These are phyloP conservation scores for Enteromius trimaculatus DNA, from an alignment of 2,797 vertebrate genomes.

Conservation along the genomic window DNA sequence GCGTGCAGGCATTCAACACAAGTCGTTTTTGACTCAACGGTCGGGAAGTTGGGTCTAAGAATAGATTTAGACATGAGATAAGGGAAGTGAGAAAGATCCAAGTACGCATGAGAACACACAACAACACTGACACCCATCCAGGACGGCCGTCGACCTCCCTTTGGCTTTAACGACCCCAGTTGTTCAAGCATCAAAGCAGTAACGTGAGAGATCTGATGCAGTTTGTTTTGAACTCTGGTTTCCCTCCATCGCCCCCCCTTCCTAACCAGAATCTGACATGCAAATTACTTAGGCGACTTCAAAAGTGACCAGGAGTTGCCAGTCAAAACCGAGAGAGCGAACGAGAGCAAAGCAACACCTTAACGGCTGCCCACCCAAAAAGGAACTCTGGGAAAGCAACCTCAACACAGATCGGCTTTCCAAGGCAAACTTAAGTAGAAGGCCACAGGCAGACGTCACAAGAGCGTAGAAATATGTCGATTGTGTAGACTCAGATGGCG, in stretches of 20 bases:
- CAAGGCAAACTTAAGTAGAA: conserved; percentile 56
- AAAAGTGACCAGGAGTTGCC: conserved; percentile 69
- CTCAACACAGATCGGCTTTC: conserved; percentile 64
- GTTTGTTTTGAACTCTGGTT: conserved; percentile 56
- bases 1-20: conserved; percentile 25
- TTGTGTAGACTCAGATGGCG: conserved; percentile 71
- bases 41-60: conserved; percentile 27
- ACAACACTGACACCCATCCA: conserved; percentile 48
- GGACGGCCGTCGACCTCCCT: conserved; percentile 70
- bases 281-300: conserved; percentile 72
- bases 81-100: conserved; percentile 24
- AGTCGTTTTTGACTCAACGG: conserved; percentile 32
- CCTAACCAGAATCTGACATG: conserved; percentile 66
- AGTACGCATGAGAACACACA: neutral
- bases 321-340: conserved; percentile 70
- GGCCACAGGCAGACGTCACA: conserved; percentile 49
- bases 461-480: conserved; percentile 66
- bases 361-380: conserved; percentile 16
- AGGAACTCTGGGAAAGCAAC: conserved; percentile 54
- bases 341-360: conserved; percentile 51
- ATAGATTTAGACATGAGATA: conserved; percentile 3
- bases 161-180: conserved; percentile 73
- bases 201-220: conserved; percentile 56
- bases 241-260: conserved; percentile 64
- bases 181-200: conserved; percentile 77